Percentiles rank a stretch among this genome's conserved stretches.
Evolutionary conservation across 2,797 vertebrate genomes (phyloP).

Genomic region (Pangasius mekongensis): DNA sequence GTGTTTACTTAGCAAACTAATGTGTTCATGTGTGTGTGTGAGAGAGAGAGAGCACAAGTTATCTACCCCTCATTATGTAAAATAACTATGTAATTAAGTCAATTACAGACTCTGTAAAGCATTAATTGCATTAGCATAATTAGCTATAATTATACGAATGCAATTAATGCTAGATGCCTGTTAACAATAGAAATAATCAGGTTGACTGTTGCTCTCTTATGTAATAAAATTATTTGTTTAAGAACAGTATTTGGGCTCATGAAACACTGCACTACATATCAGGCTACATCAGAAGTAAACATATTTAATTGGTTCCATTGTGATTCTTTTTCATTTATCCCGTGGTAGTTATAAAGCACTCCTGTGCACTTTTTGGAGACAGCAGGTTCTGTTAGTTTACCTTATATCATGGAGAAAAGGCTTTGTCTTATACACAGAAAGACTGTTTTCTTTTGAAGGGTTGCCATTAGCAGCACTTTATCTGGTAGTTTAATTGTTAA

Average conservation of each 20-base stretch:
- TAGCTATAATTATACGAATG: background rate
- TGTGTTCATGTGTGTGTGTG: background rate
- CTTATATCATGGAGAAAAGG: background rate
- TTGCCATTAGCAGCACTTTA: background rate
- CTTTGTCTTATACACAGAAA: background rate
- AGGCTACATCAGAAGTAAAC: background rate
- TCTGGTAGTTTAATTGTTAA: background rate
- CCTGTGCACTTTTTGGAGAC: background rate
- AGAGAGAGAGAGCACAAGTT: no score
- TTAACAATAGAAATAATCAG: background rate
- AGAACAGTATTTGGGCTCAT: background rate
- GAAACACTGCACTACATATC: background rate
- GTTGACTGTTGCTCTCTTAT: background rate
- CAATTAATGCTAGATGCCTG: background rate
- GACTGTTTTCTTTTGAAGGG: background rate
- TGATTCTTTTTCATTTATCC: background rate
- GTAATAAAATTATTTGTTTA: background rate
- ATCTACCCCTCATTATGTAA: background rate
- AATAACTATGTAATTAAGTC: background rate
- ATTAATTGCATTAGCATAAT: background rate
- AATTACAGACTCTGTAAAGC: background rate
- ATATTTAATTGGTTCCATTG: background rate
- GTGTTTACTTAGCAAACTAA: conserved; percentile 20
- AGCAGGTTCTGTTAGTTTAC: background rate
- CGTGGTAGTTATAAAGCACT: background rate